Evolutionary conservation across 1,140 invertebrate species (phyloP).

Genomic region (Dufourea novaeangliae): DNA sequence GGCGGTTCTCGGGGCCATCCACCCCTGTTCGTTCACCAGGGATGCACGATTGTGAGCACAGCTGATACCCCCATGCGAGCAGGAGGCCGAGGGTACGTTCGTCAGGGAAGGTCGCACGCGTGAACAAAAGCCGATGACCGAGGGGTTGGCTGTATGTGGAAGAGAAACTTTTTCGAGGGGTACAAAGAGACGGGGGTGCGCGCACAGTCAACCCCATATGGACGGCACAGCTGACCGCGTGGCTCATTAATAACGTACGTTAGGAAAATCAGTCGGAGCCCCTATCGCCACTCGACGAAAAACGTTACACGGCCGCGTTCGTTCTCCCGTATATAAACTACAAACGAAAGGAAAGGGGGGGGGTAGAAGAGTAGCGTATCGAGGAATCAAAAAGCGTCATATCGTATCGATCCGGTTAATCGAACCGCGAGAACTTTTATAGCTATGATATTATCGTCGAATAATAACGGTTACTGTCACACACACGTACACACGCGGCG

Average conservation of each 20-base stretch:
- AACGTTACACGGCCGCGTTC: slow-evolving; percentile 52
- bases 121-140: slow-evolving; percentile 24
- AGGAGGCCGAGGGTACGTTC: slow-evolving; percentile 38
- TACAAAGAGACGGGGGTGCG: slow-evolving; percentile 55
- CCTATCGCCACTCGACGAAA: slow-evolving; percentile 47
- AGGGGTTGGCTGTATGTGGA: slow-evolving; percentile 9
- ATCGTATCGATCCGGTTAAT: slow-evolving; percentile 33
- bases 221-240: slow-evolving; percentile 77
- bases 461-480: slow-evolving; percentile 30
- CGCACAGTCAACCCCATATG: slow-evolving; percentile 72
- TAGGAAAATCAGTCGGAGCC: slow-evolving; percentile 68
- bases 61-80: slow-evolving; percentile 77
- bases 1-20: slow-evolving; percentile 30
- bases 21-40: slow-evolving; percentile 28
- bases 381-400: slow-evolving; percentile 10
- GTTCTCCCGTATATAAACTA: slow-evolving; percentile 22
- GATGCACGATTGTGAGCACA: slow-evolving; percentile 69
- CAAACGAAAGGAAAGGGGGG: background rate
- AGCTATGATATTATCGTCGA: slow-evolving; percentile 25
- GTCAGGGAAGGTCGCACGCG: slow-evolving; percentile 23
- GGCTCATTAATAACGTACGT: slow-evolving; percentile 81
- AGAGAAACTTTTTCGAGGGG: slow-evolving; percentile 3
- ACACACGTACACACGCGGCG: no score
- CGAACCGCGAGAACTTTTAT: slow-evolving; percentile 5
- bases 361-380: background rate